Percentiles rank a stretch among this genome's conserved stretches.
Evolutionary conservation across 1,140 invertebrate species (phyloP).

Genomic region (Diachasma alloeum): DNA sequence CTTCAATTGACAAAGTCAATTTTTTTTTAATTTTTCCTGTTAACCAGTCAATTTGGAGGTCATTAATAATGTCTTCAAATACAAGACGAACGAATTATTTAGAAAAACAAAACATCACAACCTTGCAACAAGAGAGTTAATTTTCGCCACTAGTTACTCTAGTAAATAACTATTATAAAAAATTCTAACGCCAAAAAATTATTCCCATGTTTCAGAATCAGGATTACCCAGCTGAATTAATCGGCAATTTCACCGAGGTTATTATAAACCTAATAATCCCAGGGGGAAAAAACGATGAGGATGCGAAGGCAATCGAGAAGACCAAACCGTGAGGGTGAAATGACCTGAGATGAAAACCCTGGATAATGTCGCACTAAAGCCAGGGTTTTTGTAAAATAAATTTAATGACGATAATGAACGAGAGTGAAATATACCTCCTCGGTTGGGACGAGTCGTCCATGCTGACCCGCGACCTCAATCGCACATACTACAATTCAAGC

Average conservation of each 20-base stretch:
- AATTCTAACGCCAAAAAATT: not conserved
- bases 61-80: too few species aligned
- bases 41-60: too few species aligned
- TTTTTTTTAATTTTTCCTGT: too few species aligned
- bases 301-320: conserved; percentile 18
- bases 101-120: too few species aligned
- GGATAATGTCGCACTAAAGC: not conserved
- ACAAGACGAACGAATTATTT: too few species aligned
- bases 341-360: conserved; percentile 17
- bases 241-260: not conserved
- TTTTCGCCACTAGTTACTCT: too few species aligned
- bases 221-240: not conserved
- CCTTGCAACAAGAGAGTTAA: too few species aligned
- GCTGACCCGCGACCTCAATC: conserved; percentile 27
- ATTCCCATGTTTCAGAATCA: not conserved
- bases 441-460: conserved; percentile 33
- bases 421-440: conserved; percentile 34
- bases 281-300: not conserved
- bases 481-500: conserved; percentile 30
- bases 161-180: too few species aligned
- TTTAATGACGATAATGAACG: conserved; percentile 34
- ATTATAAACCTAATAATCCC: not conserved
- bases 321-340: conserved; percentile 1
- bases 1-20: too few species aligned
- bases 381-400: not conserved